Evolutionary conservation across 2,888 invertebrate genomes (phyloP).

Genomic region (Melinopterus prodromus): DNA sequence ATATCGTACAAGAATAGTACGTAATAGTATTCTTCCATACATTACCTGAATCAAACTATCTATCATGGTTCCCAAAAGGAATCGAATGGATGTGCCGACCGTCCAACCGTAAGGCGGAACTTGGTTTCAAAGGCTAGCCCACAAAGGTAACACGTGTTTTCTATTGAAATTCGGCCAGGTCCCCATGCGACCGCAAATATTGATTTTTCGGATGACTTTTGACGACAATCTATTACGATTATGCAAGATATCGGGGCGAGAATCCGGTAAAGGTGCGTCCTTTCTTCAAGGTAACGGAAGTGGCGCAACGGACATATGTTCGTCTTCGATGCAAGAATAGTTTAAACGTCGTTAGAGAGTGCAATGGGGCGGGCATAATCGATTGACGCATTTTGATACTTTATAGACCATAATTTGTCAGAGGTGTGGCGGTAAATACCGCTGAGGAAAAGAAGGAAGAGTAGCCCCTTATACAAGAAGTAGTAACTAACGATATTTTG

Average conservation of each 20-base stretch:
- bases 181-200: conserved; percentile 47
- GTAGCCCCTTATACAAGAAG: too few species aligned
- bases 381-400: conserved; percentile 8
- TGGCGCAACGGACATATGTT: conserved; percentile 27
- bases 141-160: conserved; percentile 36
- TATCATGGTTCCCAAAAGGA: conserved; percentile 15
- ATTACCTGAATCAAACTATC: conserved; percentile 6
- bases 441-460: neutral
- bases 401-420: conserved; percentile 27
- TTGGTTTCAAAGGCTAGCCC: conserved; percentile 9
- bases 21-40: neutral
- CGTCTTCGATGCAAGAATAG: conserved; percentile 30
- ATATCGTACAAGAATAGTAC: neutral
- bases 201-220: conserved; percentile 48
- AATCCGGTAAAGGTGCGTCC: conserved; percentile 32
- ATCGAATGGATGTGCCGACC: neutral
- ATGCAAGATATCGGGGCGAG: conserved; percentile 39
- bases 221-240: conserved; percentile 34
- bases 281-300: conserved; percentile 10
- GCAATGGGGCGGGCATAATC: conserved; percentile 21
- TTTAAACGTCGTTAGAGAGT: conserved; percentile 32
- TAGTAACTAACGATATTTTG: too few species aligned
- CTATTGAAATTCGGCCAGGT: conserved; percentile 40
- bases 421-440: neutral
- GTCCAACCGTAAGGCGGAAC: conserved; percentile 17